Percentiles rank a stretch among this genome's conserved stretches.
phyloP scores from a whole-genome alignment of 2,797 vertebrate species.

The Protonibea diacanthus region DNA sequence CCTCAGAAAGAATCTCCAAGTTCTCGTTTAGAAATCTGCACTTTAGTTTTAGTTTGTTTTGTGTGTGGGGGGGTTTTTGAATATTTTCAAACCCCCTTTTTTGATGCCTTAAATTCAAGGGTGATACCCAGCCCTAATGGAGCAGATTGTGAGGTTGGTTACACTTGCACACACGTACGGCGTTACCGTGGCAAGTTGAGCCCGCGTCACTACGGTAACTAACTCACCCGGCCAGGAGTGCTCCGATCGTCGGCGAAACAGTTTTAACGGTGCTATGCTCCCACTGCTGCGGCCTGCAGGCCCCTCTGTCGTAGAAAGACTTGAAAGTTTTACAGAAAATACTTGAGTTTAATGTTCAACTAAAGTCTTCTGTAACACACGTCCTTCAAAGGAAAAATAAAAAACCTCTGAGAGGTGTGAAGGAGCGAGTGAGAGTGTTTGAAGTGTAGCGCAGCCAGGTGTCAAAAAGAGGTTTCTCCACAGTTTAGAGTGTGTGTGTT shows the following conservation, averaged over 20 bases:
- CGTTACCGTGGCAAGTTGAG: slow-evolving; percentile 16
- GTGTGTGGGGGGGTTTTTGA: not conserved
- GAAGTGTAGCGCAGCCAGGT: slow-evolving; percentile 84
- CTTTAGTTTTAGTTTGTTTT: slow-evolving; percentile 60
- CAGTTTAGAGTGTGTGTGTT: slow-evolving; percentile 19
- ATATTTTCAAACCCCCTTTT: slow-evolving; percentile 45
- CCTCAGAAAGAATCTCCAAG: slow-evolving; percentile 7
- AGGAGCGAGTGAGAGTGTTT: slow-evolving; percentile 51
- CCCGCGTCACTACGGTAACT: slow-evolving; percentile 24
- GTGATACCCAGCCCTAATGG: slow-evolving; percentile 70
- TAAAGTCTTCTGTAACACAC: slow-evolving; percentile 94
- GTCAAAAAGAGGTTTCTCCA: slow-evolving; percentile 57
- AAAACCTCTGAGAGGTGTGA: slow-evolving; percentile 92
- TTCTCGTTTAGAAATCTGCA: slow-evolving; percentile 52
- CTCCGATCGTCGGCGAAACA: slow-evolving; percentile 46
- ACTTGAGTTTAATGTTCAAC: slow-evolving; percentile 88
- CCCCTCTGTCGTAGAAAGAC: slow-evolving; percentile 89
- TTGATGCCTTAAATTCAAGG: slow-evolving; percentile 75
- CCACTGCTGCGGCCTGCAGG: slow-evolving; percentile 83
- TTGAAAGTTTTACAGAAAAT: slow-evolving; percentile 88
- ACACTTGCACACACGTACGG: slow-evolving; percentile 10
- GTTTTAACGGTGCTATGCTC: slow-evolving; percentile 76
- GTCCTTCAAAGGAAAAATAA: slow-evolving; percentile 83
- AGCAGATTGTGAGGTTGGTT: slow-evolving; percentile 39
- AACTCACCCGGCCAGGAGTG: slow-evolving; percentile 26